Conservation (phyloP, 2,888 invertebrate species). For the Chymomyza fuscimana region DNA sequence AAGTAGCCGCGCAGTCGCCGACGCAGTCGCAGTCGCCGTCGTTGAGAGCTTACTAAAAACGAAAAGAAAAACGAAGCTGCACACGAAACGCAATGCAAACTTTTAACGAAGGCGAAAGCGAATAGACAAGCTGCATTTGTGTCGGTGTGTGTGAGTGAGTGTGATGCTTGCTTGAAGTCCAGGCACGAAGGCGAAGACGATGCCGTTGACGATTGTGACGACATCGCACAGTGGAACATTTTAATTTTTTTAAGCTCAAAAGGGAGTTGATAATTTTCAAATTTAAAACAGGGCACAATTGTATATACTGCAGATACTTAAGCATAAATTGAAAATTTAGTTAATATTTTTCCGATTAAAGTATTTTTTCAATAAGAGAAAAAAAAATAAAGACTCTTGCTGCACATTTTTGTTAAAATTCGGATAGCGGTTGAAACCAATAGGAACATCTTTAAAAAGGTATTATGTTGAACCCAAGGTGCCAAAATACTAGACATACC, state of each 20-base stretch:
- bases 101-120: constrained; percentile 22
- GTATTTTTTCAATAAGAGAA: too few species aligned
- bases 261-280: neutral
- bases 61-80: constrained; percentile 16
- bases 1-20: constrained; percentile 54
- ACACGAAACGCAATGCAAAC: constrained; percentile 20
- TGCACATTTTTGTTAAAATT: too few species aligned
- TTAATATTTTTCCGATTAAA: too few species aligned
- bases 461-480: too few species aligned
- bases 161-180: neutral
- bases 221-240: neutral
- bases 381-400: too few species aligned
- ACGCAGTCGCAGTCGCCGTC: neutral
- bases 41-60: neutral
- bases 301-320: too few species aligned
- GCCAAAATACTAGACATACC: too few species aligned
- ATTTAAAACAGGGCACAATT: too few species aligned
- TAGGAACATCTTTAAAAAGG: too few species aligned
- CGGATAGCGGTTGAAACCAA: too few species aligned
- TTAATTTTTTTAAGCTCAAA: neutral
- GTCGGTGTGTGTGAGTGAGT: neutral
- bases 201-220: neutral
- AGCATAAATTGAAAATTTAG: too few species aligned
- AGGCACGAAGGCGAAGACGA: neutral
- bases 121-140: constrained; percentile 32